Percentiles rank a stretch among this genome's conserved stretches.
These are phyloP conservation scores for Drosophila mayaguana DNA, from an alignment of 2,888 invertebrate species.

Conservation along the genomic window DNA sequence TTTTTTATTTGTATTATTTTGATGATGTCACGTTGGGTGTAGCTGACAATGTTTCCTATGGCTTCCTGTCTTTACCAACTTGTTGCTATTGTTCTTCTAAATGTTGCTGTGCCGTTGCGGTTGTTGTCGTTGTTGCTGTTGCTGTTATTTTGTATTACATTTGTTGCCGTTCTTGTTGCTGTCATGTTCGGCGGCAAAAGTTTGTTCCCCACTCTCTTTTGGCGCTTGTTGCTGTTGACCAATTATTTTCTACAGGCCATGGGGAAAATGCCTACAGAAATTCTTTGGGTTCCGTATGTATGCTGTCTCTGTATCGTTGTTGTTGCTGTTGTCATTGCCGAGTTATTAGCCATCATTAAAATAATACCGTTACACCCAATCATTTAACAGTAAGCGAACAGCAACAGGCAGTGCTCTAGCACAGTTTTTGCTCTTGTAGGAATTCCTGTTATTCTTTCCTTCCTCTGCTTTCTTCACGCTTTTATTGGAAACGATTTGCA, in stretches of 20 bases:
- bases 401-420: conserved; percentile 18
- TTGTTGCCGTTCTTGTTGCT: conserved; percentile 28
- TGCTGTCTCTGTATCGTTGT: conserved; percentile 6
- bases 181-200: conserved; percentile 64
- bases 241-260: conserved; percentile 52
- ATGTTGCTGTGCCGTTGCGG: conserved; percentile 18
- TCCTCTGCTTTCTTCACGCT: background rate
- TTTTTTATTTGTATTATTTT: conserved; percentile 28
- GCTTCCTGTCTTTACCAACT: conserved; percentile 62
- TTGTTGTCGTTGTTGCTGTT: conserved; percentile 26
- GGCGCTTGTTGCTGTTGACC: conserved; percentile 32
- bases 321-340: conserved; percentile 20
- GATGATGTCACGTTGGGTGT: conserved; percentile 60
- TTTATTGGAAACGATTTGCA: conserved; percentile 54
- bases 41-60: conserved; percentile 51
- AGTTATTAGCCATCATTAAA: conserved; percentile 61
- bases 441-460: conserved; percentile 13
- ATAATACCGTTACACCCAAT: conserved; percentile 50
- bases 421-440: conserved; percentile 22
- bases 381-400: conserved; percentile 45
- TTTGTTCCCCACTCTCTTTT: conserved; percentile 29
- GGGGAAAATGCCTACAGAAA: conserved; percentile 35
- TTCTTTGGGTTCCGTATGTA: conserved; percentile 15
- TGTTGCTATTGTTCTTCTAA: conserved; percentile 46
- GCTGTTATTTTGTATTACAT: conserved; percentile 52